Evolutionary conservation across 2,797 vertebrate genomes (phyloP).

Genomic region (Onychomys torridus): DNA sequence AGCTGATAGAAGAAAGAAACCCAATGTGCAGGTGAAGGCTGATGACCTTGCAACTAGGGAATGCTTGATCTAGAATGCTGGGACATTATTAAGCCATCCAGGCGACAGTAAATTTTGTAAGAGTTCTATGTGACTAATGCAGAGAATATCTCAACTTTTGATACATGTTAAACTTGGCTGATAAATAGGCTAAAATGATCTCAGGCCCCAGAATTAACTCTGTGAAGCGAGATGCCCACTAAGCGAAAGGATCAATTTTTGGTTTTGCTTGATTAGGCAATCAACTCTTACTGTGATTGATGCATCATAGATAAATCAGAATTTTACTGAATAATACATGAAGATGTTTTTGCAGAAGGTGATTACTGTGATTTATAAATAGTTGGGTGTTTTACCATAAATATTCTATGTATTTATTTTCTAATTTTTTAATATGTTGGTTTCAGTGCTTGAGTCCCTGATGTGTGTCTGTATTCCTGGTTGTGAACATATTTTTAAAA

Average conservation of each 20-base stretch:
- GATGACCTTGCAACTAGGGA: not conserved
- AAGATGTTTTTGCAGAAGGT: constrained; percentile 1
- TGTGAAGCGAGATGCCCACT: not conserved
- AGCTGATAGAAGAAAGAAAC: not conserved
- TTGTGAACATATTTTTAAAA: not conserved
- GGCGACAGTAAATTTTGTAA: not conserved
- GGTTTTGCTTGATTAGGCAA: constrained; percentile 45
- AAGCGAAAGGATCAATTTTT: not conserved
- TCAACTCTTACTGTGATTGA: not conserved
- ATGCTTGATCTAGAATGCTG: not conserved
- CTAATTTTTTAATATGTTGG: not conserved
- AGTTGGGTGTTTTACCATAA: constrained; percentile 14
- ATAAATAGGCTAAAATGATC: not conserved
- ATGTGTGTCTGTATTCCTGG: not conserved
- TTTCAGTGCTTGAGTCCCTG: not conserved
- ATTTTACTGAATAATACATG: not conserved
- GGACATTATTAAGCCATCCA: not conserved
- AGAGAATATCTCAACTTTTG: not conserved
- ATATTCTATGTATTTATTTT: not conserved
- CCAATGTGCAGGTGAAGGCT: not conserved
- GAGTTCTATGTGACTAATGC: not conserved
- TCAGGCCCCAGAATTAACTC: not conserved
- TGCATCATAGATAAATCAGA: not conserved
- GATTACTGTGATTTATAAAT: not conserved
- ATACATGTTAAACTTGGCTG: not conserved